Percentiles rank a stretch among this genome's conserved stretches.
phyloP scores from a whole-genome alignment of 2,113 vertebrate species.

The Corythaeola cristata region DNA sequence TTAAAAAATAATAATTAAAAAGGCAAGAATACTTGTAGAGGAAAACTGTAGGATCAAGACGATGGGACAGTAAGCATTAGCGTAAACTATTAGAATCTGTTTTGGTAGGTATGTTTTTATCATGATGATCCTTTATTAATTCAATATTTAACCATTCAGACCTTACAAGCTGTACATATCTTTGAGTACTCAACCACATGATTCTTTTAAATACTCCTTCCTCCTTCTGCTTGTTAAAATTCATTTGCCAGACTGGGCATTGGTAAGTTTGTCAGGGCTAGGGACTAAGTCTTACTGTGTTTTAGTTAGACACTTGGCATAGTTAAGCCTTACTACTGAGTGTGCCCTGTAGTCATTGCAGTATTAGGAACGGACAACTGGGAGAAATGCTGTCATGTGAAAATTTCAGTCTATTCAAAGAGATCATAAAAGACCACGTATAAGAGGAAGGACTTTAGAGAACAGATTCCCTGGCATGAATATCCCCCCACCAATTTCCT shows the following conservation, averaged over 20 bases:
- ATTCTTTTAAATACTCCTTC: neutral
- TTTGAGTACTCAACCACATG: neutral
- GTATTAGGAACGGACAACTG: neutral
- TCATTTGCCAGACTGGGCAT: neutral
- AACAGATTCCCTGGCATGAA: neutral
- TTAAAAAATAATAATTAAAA: neutral
- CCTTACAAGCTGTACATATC: rapidly evolving
- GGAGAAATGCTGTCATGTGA: neutral
- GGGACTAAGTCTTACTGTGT: neutral
- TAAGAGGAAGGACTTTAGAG: neutral
- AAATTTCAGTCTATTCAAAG: neutral
- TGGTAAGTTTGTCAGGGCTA: neutral
- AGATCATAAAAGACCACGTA: neutral
- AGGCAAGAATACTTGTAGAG: neutral
- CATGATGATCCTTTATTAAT: neutral
- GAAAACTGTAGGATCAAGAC: neutral
- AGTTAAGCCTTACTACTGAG: neutral
- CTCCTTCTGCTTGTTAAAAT: neutral
- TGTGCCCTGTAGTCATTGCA: neutral
- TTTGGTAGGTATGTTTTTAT: neutral
- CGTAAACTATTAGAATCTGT: neutral
- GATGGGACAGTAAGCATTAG: neutral
- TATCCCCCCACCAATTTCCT: neutral
- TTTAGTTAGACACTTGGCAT: neutral
- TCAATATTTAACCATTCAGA: neutral